phyloP scores from a whole-genome alignment of 2,797 vertebrate genomes.

The Gephyroberyx darwinii region DNA sequence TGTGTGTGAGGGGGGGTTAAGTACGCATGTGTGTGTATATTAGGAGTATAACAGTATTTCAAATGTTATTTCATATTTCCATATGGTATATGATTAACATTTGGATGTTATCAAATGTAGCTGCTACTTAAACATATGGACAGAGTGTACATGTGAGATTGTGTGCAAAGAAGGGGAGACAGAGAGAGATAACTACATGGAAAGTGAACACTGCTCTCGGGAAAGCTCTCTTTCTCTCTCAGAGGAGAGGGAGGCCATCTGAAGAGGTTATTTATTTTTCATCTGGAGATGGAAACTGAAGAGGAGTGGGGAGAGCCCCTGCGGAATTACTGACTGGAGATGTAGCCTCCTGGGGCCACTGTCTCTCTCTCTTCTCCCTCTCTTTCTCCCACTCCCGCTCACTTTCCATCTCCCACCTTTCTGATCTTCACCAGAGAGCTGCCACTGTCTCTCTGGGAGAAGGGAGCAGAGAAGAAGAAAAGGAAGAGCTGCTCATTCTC shows the following conservation, averaged over 20 bases:
- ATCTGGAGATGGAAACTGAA: slow-evolving; percentile 78
- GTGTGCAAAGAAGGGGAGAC: slow-evolving; percentile 51
- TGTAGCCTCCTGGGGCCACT: slow-evolving; percentile 72
- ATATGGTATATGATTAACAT: neutral
- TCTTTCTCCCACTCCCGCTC: slow-evolving; percentile 58
- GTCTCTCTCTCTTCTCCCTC: slow-evolving; percentile 62
- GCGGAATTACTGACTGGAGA: slow-evolving; percentile 76
- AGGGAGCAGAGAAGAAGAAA: slow-evolving; percentile 46
- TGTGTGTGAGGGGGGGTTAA: neutral
- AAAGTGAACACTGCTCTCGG: slow-evolving; percentile 65
- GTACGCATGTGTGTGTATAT: neutral
- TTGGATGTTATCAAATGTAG: neutral
- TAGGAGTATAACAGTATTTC: neutral
- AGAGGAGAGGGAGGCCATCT: slow-evolving; percentile 66
- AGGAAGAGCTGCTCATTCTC: slow-evolving; percentile 55
- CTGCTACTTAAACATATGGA: slow-evolving; percentile 6
- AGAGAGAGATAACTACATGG: slow-evolving; percentile 61
- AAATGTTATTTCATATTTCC: neutral
- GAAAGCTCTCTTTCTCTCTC: slow-evolving; percentile 59
- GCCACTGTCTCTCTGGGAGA: slow-evolving; percentile 70
- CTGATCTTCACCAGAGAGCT: slow-evolving; percentile 76
- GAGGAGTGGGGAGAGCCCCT: slow-evolving; percentile 66
- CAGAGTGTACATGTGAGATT: slow-evolving; percentile 29
- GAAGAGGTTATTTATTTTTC: slow-evolving; percentile 84
- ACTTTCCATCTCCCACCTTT: slow-evolving; percentile 76